These are phyloP conservation scores for Atlantisia rogersi DNA, from an alignment of 2,113 vertebrate genomes.

Conservation along the genomic window DNA sequence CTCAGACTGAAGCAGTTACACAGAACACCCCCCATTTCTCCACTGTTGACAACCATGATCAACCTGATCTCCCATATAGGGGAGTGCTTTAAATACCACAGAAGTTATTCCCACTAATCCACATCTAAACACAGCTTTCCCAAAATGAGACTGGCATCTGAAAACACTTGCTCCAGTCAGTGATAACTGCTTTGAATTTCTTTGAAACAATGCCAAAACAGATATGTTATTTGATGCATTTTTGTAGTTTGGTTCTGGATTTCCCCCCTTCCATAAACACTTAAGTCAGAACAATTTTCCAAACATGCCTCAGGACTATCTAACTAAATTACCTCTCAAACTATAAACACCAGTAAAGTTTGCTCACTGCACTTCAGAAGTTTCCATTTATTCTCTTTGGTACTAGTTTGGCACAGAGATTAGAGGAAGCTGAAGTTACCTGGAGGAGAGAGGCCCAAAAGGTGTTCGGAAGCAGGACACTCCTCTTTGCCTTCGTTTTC, in stretches of 20 bases:
- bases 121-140: slow-evolving; percentile 51
- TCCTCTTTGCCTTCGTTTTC: slow-evolving; percentile 94
- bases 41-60: background rate
- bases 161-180: background rate
- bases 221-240: background rate
- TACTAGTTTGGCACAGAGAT: background rate
- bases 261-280: background rate
- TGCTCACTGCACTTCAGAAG: background rate
- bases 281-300: slow-evolving; percentile 6
- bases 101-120: slow-evolving; percentile 37
- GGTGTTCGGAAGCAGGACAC: slow-evolving; percentile 97
- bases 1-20: background rate
- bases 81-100: slow-evolving; percentile 41
- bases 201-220: slow-evolving; percentile 31
- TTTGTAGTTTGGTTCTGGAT: background rate
- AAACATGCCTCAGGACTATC: background rate
- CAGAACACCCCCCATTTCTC: background rate
- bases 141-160: background rate
- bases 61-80: background rate
- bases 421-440: slow-evolving; percentile 72
- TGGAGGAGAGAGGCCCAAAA: slow-evolving; percentile 95
- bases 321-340: background rate
- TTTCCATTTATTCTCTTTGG: background rate
- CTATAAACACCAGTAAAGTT: background rate
- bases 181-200: slow-evolving; percentile 32